phyloP scores from a whole-genome alignment of 2,888 invertebrate species.

The Eilema caniola region DNA sequence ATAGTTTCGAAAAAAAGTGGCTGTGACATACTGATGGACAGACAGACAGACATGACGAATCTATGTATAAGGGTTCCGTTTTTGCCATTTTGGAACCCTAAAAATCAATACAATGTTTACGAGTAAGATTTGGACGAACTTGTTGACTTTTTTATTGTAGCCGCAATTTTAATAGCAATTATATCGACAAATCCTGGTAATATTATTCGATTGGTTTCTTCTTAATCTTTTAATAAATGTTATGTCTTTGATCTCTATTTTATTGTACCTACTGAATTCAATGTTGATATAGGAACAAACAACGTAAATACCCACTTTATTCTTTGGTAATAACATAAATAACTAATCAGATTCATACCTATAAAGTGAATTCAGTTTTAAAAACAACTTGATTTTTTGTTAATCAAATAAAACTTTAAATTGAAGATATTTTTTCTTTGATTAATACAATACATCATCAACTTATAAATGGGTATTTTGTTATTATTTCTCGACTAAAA shows the following conservation, averaged over 20 bases:
- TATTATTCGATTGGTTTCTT: conserved; percentile 29
- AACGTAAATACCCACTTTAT: conserved; percentile 3
- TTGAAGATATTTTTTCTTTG: background rate
- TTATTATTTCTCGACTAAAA: background rate
- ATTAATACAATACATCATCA: too few species aligned
- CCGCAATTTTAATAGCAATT: conserved; percentile 34
- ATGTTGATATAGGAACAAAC: conserved; percentile 13
- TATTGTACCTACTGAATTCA: conserved; percentile 26
- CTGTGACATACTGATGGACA: too few species aligned
- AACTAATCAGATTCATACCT: background rate
- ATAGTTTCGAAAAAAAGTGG: too few species aligned
- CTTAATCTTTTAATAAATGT: conserved; percentile 24
- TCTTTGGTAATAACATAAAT: background rate
- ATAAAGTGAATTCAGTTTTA: conserved; percentile 3
- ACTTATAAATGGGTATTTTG: background rate
- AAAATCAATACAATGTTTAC: background rate
- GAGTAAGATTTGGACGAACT: background rate
- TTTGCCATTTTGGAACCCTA: too few species aligned
- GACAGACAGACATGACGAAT: too few species aligned
- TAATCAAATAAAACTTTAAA: background rate
- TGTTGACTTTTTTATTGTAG: conserved; percentile 32
- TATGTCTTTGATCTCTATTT: conserved; percentile 44
- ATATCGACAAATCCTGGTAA: conserved; percentile 23
- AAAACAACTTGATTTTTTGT: background rate
- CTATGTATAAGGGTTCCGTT: too few species aligned